Evolutionary conservation across 37 sponge, comb jelly and placozoan genomes (phyloP), one percentile per base, ranked within the genome.

Genomic region (Eunapius fragilis): DNA sequence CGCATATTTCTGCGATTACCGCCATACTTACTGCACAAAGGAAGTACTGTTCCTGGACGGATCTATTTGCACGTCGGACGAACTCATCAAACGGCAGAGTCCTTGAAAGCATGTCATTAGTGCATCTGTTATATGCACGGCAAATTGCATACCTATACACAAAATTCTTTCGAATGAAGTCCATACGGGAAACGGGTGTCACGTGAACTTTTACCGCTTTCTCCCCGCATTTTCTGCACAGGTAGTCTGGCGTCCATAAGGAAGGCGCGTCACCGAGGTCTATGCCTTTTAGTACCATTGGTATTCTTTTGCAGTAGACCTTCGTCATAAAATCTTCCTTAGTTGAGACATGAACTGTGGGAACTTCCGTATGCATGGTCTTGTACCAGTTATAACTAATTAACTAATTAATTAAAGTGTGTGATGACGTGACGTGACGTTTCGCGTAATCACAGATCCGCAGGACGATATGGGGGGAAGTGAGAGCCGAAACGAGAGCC

Each of bases 131-230:
- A n/a, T 37, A 12, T 74, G 48, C 31, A 67, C 58, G 14, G 67
- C n/a, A 12, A 19, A 24, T 36, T 35, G 24, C 80, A 50, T 32
- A 94, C 97, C 77, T 94, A 86, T 96, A 96, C 14, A 70, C 41
- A 48, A 96, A 96, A 79, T 94, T 96, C 82, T 96, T 96, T 7
- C 67, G 45, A 22, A 96, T 75, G 47, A 96, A 96, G 37, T 95
- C 89, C 97, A 96, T 96, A 25, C 80, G 27, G n/a, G 73, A 71
- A 13, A 37, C 68, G 32, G 91, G 92, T 30, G 80, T 76, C 48
- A 94, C 95, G 89, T 96, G 97, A 6, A 96, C 80, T 50, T 85
- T 92, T 25, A 94, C 97, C 3, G 70, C 75, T 37, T 70, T 83
- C 5, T 69, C 49, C 11, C 95, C 95, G 33, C 84, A 86, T 31